Conservation (phyloP, 2,888 invertebrate species). For the Nymphalis c-album region DNA sequence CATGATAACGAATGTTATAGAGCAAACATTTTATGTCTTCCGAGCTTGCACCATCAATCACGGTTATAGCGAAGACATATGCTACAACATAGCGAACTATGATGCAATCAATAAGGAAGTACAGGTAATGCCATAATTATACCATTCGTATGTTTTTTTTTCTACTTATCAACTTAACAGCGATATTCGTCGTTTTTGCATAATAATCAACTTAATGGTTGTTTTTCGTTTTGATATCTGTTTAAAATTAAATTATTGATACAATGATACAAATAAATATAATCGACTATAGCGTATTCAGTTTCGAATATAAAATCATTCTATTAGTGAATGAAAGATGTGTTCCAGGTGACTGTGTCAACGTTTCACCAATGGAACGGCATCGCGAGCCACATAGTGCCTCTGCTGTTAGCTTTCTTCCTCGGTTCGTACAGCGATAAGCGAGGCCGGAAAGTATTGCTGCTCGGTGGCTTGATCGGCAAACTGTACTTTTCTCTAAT, state of each 20-base stretch:
- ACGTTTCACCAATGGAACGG: constrained; percentile 90
- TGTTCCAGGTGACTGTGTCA: constrained; percentile 84
- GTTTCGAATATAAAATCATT: too few relatives aligned
- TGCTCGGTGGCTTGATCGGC: constrained; percentile 86
- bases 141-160: background rate
- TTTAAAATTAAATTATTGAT: too few relatives aligned
- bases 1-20: constrained; percentile 89
- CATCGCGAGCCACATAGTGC: constrained; percentile 86
- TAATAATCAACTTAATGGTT: too few relatives aligned
- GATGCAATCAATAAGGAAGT: constrained; percentile 80
- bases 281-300: too few relatives aligned
- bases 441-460: constrained; percentile 87
- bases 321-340: background rate
- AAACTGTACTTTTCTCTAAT: constrained; percentile 88
- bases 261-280: too few relatives aligned
- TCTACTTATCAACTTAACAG: too few relatives aligned
- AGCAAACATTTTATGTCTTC: constrained; percentile 89
- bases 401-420: constrained; percentile 88
- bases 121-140: constrained; percentile 76
- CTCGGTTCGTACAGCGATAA: constrained; percentile 92
- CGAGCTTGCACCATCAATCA: constrained; percentile 90
- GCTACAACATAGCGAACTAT: constrained; percentile 80
- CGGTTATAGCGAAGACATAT: constrained; percentile 84
- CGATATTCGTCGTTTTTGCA: too few relatives aligned
- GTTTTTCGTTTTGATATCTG: too few relatives aligned